Evolutionary conservation across 2,113 vertebrate genomes (phyloP).

Genomic region (Delphinapterus leucas): DNA sequence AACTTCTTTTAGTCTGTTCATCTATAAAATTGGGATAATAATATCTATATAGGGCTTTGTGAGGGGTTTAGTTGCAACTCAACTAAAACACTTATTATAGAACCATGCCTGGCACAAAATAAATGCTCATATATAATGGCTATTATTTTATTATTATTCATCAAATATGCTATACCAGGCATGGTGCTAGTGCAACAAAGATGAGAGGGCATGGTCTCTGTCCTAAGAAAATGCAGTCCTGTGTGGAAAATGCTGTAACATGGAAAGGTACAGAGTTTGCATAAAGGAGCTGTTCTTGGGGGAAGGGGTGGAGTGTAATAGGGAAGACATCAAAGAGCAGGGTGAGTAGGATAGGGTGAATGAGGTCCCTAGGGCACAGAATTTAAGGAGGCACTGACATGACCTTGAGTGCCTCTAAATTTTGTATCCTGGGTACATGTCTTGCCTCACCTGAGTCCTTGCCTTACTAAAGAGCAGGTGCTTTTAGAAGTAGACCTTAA

Average conservation of each 20-base stretch:
- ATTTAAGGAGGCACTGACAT: neutral
- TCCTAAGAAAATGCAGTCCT: neutral
- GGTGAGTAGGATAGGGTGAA: neutral
- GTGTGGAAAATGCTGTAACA: neutral
- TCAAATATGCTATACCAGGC: neutral
- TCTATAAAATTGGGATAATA: neutral
- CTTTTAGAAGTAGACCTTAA: neutral
- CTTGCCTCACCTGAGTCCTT: neutral
- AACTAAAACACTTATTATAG: neutral
- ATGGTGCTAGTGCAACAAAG: neutral
- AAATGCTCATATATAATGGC: neutral
- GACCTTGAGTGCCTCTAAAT: neutral
- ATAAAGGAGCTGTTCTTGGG: neutral
- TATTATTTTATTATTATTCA: neutral
- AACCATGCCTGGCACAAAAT: neutral
- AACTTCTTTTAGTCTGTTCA: neutral
- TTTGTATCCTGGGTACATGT: neutral
- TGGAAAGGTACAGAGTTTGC: neutral
- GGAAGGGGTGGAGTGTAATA: too few relatives aligned
- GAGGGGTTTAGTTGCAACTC: neutral
- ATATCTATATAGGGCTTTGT: neutral
- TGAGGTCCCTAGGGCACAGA: neutral
- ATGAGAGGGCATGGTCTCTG: neutral
- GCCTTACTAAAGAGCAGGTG: neutral
- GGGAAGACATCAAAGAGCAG: neutral